phyloP scores from a whole-genome alignment of 2,113 vertebrate genomes.

The Pseudopodoces humilis region DNA sequence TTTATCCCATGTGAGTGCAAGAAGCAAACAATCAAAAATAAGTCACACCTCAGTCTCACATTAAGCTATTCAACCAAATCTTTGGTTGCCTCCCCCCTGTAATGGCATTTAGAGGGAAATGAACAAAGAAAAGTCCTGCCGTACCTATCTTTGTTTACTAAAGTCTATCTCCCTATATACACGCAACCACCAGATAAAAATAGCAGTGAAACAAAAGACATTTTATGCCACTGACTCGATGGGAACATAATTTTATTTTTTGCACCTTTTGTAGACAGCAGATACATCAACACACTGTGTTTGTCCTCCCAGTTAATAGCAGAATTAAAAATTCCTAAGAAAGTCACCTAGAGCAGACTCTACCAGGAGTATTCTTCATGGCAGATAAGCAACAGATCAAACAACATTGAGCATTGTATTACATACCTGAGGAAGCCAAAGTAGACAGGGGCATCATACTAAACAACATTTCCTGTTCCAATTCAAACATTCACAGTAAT shows the following conservation, averaged over 20 bases:
- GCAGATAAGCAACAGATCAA: background rate
- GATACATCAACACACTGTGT: background rate
- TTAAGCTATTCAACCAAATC: background rate
- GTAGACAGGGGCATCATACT: background rate
- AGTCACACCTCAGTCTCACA: background rate
- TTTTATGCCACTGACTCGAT: background rate
- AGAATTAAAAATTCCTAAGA: background rate
- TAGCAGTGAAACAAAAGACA: background rate
- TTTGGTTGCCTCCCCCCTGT: background rate
- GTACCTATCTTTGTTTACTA: background rate
- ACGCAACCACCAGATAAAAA: background rate
- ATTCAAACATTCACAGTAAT: background rate
- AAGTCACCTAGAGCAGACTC: background rate
- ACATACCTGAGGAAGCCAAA: background rate
- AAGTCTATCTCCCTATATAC: background rate
- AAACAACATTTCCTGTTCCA: background rate
- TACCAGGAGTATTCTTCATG: background rate
- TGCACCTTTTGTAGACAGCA: background rate
- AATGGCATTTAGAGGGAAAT: fast-evolving
- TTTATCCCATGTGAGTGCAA: background rate
- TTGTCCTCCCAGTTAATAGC: background rate
- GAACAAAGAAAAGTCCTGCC: background rate
- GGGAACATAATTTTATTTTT: background rate
- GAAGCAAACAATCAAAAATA: background rate
- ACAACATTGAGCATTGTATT: background rate